Evolutionary conservation across 2,113 vertebrate genomes (phyloP), one percentile per base, ranked within the genome.

Genomic region (Gadus macrocephalus): DNA sequence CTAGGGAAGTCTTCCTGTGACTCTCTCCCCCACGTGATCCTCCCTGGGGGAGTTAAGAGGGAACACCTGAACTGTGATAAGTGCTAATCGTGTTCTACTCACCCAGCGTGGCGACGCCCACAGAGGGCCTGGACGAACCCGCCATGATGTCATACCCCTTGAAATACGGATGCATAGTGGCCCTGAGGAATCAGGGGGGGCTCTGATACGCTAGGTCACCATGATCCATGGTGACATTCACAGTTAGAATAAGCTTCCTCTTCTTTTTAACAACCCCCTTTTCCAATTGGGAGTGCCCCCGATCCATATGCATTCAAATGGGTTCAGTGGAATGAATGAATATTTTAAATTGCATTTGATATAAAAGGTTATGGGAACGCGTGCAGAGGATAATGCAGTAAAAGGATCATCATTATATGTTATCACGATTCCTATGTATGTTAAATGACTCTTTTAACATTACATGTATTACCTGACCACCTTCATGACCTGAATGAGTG

Each of bases 11-110:
- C 64, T 49, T 69, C 58, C 2, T 70, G 19, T 14, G 42, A 7
- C 42, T 49, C 42, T 42, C 4, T 65, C 78, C 72, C 74, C 73
- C 66, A 61, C 78, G 71, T 62, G 64, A 69, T 66, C 71, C 67
- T 27, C 61, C 70, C 70, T 76, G 22, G 56, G 66, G 64, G 64
- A 64, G 67, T 78, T 77, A 60, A 80, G 78, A 73, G 31, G 73
- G 71, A 83, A 78, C 68, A 82, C 82, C 79, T 86, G 79, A 86
- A 77, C 74, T 69, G 66, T 72, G 68, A 82, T 71, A 63, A 70
- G 68, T 71, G 67, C 69, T 76, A 78, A 79, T 80, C 73, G 42
- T 14, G 42, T 49, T 49, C 75, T 66, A 76, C 53, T 81, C 78
- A 59, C 68, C 60, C 38, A 75, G 53, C 31, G 8, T 66, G 70